Base-by-base conservation (phyloP, 2,888 invertebrate species). In the Parnassius orleans region DNA sequence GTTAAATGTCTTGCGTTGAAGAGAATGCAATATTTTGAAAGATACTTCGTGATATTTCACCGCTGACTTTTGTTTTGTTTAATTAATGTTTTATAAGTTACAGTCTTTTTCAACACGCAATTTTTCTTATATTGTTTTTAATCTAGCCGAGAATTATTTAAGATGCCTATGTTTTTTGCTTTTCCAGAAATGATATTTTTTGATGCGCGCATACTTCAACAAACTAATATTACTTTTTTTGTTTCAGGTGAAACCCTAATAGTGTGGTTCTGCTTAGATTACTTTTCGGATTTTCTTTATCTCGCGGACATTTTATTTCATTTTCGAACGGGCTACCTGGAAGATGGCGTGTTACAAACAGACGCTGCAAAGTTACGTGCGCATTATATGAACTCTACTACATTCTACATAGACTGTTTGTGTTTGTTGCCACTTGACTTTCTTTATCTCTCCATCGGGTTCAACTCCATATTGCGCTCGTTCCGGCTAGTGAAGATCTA, bases 401-500 rank as follows among this genome's bases (percentile, higher is more conserved):
- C 96, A 72, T 99, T 99, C 93, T 99, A 99, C 94, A 97, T 99
- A 85, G 99, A 99, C 94, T 98, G 98, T 93, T 94, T 99, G 88
- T 99, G 98, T 93, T 94, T 99, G 83, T 93, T 99, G 83, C 99
- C 99, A 72, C 93, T 99, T 85, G 99, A 99, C 93, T 98, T 98
- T 93, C 95, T 99, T 78, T 99, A 99, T 92, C 94, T 99, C 81
- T 98, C 98, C 87, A 97, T 99, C 88, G 98, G 98, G 73, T 97
- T 96, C 93, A 98, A 98, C 92, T 99, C 98, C 77, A 97, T 98
- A 79, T 93, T 99, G 74, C 95, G 99, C 77, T 97, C 97, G 81
- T 98, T 98, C 93, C 96, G 99, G 69, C 94, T 99, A 80, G 98
- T 98, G 76, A 99, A 99, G 90, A 98, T 99, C 83, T 99, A 99